phyloP scores from a whole-genome alignment of 2,888 invertebrate species.

The Caenorhabditis becei region DNA sequence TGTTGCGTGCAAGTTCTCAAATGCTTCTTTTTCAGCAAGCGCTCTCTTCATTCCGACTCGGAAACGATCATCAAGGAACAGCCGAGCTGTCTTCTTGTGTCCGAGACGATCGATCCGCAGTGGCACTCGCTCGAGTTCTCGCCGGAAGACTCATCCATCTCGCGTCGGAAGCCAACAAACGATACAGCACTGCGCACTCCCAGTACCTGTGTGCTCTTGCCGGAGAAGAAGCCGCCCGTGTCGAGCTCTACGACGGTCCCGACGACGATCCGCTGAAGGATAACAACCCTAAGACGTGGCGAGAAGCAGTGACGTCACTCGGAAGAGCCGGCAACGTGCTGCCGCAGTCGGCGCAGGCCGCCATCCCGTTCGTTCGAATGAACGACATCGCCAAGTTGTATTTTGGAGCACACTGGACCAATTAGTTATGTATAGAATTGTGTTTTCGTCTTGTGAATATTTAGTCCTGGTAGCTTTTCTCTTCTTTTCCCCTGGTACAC shows the following conservation, averaged over 20 bases:
- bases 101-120: constrained; percentile 49
- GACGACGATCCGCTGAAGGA: constrained; percentile 10
- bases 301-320: constrained; percentile 58
- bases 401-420: constrained; percentile 60
- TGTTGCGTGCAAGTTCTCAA: neutral
- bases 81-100: constrained; percentile 52
- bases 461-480: neutral
- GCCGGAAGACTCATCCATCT: constrained; percentile 62
- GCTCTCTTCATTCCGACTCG: constrained; percentile 58
- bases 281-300: constrained; percentile 60
- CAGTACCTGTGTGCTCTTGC: constrained; percentile 56
- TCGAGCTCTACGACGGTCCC: constrained; percentile 52
- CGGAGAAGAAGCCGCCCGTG: constrained; percentile 65
- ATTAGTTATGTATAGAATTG: constrained; percentile 2
- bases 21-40: constrained; percentile 49
- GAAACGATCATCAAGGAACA: constrained; percentile 59
- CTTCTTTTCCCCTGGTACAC: neutral
- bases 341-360: constrained; percentile 53
- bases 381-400: constrained; percentile 66
- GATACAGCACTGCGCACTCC: constrained; percentile 49
- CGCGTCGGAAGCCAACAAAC: constrained; percentile 54
- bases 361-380: constrained; percentile 54
- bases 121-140: constrained; percentile 56
- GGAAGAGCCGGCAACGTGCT: constrained; percentile 44
- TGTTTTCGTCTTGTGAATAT: neutral